phyloP scores from a whole-genome alignment of 2,797 vertebrate species.

The Gymnothorax reevesii region DNA sequence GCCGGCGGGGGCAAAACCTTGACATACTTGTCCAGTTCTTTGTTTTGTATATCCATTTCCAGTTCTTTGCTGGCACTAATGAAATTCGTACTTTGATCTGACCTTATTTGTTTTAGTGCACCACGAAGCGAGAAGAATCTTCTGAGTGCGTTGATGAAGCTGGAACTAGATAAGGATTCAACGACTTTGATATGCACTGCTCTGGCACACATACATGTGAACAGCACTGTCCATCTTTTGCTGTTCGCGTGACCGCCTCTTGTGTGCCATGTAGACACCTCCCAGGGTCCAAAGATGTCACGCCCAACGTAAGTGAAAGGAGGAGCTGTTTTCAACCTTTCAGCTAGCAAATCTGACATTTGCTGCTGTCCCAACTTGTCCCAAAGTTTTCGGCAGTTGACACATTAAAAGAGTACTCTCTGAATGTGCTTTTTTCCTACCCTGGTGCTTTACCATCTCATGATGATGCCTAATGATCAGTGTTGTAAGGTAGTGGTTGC shows the following conservation, averaged over 20 bases:
- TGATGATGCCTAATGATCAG: conserved; percentile 20
- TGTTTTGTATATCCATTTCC: not conserved
- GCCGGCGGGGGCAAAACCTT: too few species aligned
- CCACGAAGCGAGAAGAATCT: conserved; percentile 33
- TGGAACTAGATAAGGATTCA: too few species aligned
- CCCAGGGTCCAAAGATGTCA: conserved; percentile 39
- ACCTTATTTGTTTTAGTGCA: conserved; percentile 19
- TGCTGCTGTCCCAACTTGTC: conserved; percentile 21
- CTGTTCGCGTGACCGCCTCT: conserved; percentile 9
- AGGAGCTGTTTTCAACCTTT: conserved; percentile 24
- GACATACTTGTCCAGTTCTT: not conserved
- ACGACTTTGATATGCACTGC: conserved; percentile 31
- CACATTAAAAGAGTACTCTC: conserved; percentile 3
- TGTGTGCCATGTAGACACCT: conserved; percentile 19
- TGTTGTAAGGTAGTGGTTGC: not conserved
- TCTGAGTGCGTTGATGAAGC: conserved; percentile 36
- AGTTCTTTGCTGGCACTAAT: conserved; percentile 11
- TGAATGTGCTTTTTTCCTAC: conserved; percentile 18
- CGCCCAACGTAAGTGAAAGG: conserved; percentile 17
- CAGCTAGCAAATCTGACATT: conserved; percentile 29
- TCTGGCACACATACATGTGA: conserved; percentile 25
- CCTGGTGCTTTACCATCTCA: conserved; percentile 20
- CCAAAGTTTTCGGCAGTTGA: conserved; percentile 18
- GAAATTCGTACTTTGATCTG: conserved; percentile 34
- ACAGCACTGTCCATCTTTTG: conserved; percentile 9